Conservation (phyloP, 2,888 invertebrate genomes). For the Antitype chi region DNA sequence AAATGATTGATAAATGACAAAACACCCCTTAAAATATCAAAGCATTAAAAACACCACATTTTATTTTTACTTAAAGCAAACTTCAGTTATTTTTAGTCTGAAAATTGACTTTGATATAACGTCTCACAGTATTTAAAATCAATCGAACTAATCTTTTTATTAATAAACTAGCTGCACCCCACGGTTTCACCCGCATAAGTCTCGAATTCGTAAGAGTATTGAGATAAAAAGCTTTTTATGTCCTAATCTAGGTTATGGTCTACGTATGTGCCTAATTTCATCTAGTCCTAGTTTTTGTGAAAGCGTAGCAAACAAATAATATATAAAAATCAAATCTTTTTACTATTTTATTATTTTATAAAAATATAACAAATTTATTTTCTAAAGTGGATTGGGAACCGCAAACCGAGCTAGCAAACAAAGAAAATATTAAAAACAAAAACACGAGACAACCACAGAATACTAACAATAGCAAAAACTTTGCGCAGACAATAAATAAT, state of each 20-base stretch:
- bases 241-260: too few relatives aligned
- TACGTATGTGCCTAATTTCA: too few relatives aligned
- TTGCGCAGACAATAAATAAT: constrained; percentile 29
- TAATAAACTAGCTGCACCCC: too few relatives aligned
- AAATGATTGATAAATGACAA: neutral
- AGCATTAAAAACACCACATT: too few relatives aligned
- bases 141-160: neutral
- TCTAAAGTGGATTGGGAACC: constrained; percentile 17
- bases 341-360: too few relatives aligned
- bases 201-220: too few relatives aligned
- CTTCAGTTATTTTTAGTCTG: neutral
- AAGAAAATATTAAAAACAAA: constrained; percentile 38
- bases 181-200: too few relatives aligned
- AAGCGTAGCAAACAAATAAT: too few relatives aligned
- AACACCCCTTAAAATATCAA: neutral
- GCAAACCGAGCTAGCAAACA: constrained; percentile 35
- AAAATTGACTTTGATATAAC: neutral
- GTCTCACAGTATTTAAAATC: neutral
- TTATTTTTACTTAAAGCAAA: neutral
- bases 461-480: constrained; percentile 44
- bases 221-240: too few relatives aligned
- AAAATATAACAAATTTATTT: neutral
- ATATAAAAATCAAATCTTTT: too few relatives aligned
- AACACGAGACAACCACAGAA: constrained; percentile 42
- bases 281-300: too few relatives aligned